Conservation (phyloP, 2,113 vertebrate genomes). For the Crotalus helleri region DNA sequence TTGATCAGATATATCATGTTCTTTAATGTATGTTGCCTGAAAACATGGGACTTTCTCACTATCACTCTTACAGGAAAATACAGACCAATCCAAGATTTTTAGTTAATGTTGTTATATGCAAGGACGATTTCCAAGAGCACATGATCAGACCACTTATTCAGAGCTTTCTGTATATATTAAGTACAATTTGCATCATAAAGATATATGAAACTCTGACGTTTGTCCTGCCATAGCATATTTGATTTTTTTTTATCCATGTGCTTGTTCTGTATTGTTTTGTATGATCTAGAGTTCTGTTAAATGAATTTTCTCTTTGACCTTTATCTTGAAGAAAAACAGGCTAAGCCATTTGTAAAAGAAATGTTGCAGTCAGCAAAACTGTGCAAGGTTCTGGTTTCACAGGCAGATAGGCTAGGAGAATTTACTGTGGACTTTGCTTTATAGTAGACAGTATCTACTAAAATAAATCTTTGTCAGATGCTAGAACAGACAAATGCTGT, state of each 20-base stretch:
- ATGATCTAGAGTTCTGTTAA: slow-evolving; percentile 60
- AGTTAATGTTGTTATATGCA: slow-evolving; percentile 3
- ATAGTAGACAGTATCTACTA: slow-evolving; percentile 67
- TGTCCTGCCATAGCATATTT: slow-evolving; percentile 17
- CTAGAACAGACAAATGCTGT: slow-evolving; percentile 63
- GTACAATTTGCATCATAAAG: slow-evolving; percentile 47
- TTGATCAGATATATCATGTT: neutral
- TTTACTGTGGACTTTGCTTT: slow-evolving; percentile 67
- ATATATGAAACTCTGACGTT: neutral
- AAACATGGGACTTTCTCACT: neutral
- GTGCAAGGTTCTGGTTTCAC: slow-evolving; percentile 61
- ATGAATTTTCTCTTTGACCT: slow-evolving; percentile 64
- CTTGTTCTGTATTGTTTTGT: slow-evolving; percentile 54
- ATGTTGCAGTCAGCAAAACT: slow-evolving; percentile 63
- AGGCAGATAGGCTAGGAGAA: slow-evolving; percentile 65
- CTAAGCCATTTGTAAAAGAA: slow-evolving; percentile 65
- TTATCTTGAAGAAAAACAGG: slow-evolving; percentile 64
- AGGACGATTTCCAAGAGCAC: neutral
- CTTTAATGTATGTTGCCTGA: neutral
- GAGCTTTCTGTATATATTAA: neutral
- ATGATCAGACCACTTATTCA: neutral
- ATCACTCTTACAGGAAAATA: neutral
- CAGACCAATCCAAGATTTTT: neutral
- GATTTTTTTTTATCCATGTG: slow-evolving; percentile 52
- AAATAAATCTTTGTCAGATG: slow-evolving; percentile 71